Conservation (phyloP, 2,888 invertebrate species). For the Tupiocoris notatus region DNA sequence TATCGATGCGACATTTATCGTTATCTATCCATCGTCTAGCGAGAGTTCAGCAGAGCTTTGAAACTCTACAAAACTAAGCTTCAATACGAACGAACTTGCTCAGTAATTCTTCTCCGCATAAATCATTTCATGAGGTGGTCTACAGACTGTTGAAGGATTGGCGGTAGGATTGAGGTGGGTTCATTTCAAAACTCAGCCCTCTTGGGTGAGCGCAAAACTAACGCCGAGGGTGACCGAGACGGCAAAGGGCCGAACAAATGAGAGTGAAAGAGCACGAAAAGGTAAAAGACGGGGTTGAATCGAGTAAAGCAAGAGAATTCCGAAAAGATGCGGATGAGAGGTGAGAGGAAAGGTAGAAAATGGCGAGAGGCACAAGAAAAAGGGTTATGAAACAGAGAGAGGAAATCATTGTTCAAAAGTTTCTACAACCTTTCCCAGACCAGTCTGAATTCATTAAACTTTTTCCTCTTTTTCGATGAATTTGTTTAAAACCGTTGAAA, state of each 20-base stretch:
- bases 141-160: background rate
- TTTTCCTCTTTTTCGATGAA: slow-evolving; percentile 9
- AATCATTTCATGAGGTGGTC: background rate
- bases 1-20: too few species aligned
- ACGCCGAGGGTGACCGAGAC: background rate
- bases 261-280: background rate
- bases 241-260: background rate
- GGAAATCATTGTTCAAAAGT: slow-evolving; percentile 10
- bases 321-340: background rate
- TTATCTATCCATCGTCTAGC: too few species aligned
- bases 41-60: background rate
- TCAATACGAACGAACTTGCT: background rate
- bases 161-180: background rate
- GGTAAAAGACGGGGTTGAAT: background rate
- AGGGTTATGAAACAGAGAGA: background rate
- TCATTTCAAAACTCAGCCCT: background rate
- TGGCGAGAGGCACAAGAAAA: background rate
- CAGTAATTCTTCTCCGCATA: background rate
- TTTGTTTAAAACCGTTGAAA: slow-evolving; percentile 27
- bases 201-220: background rate
- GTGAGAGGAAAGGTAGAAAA: background rate
- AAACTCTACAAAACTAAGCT: background rate
- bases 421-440: slow-evolving; percentile 19
- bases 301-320: too few species aligned
- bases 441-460: slow-evolving; percentile 26